Evolutionary conservation across 2,113 vertebrate species (phyloP), one percentile per base, ranked within the genome.

Genomic region (Sander vitreus): DNA sequence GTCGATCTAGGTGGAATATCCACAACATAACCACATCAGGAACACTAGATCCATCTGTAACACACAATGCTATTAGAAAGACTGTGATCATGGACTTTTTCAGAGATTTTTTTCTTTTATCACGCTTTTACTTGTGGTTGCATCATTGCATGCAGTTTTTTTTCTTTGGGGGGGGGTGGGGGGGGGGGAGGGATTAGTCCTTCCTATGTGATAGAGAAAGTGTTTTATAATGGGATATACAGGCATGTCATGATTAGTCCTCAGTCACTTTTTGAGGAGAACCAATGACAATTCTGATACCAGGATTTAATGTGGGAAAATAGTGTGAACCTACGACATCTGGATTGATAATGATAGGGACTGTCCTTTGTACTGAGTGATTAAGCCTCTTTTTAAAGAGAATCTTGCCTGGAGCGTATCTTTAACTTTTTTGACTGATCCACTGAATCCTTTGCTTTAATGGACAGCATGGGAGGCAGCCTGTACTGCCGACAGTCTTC

Each of bases 401-500:
- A 76, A 51, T 59, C 23, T 67, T 68, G 47, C 73, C 65, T 67
- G n/a, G n/a, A 69, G 60, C 63, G 63, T 54, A 64, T 66, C 63
- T 76, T 84, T 62, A 72, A 68, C 12, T 76, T 78, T 74, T 65
- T 60, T 14, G 43, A 55, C 68, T 45, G 55, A 74, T 82, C 55
- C 33, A 15, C 59, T 74, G 76, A 79, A 80, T 78, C 25, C 36
- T 45, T 3, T 2, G 71, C 73, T 81, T 81, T 85, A 83, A 84
- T 82, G 77, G 87, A 71, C 85, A 78, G 76, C 79, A 81, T 60
- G 80, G 83, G 83, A 91, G 78, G 68, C 76, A 47, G 80, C 68
- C 71, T 50, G 27, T 50, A 73, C 76, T 76, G 78, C 83, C 71
- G 84, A 91, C 85, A 79, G 80, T 86, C 89, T 48, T 85, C 88